Conservation (phyloP, 2,113 vertebrate genomes). For the Thalassoma bifasciatum region DNA sequence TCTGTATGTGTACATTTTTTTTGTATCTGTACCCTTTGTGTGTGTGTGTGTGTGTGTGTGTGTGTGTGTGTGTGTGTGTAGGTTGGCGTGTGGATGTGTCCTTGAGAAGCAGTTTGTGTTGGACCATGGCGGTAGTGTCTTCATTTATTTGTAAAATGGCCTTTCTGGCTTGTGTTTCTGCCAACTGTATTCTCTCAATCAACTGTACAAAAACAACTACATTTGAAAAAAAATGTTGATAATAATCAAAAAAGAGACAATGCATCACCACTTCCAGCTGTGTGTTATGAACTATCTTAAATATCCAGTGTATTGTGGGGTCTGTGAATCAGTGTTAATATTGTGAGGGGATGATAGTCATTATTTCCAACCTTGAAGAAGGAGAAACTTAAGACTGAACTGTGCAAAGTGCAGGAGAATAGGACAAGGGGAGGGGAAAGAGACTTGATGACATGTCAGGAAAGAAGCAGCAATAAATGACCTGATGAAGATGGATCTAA, state of each 20-base stretch:
- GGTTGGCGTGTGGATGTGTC: constrained; percentile 5
- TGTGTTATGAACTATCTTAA: constrained; percentile 73
- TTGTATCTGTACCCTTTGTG: neutral
- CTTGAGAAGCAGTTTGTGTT: constrained; percentile 19
- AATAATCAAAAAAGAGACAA: constrained; percentile 47
- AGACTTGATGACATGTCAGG: constrained; percentile 44
- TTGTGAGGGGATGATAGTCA: constrained; percentile 43
- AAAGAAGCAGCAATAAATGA: constrained; percentile 80
- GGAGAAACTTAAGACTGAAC: constrained; percentile 36
- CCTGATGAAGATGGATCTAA: constrained; percentile 56
- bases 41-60: constrained; percentile 16
- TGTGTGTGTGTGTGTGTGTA: no score
- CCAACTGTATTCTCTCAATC: constrained; percentile 48
- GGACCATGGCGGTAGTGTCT: constrained; percentile 33
- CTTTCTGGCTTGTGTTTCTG: constrained; percentile 43
- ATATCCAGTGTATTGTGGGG: constrained; percentile 74
- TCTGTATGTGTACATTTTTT: neutral
- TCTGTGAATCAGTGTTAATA: constrained; percentile 77
- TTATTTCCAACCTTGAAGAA: constrained; percentile 58
- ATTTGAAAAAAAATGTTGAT: constrained; percentile 51
- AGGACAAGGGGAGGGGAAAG: constrained; percentile 44
- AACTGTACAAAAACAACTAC: constrained; percentile 67
- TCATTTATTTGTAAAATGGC: constrained; percentile 46
- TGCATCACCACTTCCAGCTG: constrained; percentile 62
- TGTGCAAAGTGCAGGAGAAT: constrained; percentile 50